Percentiles rank a stretch among this genome's conserved stretches.
Conservation (phyloP, 2,888 invertebrate genomes). For the Chelonus formosanus region DNA sequence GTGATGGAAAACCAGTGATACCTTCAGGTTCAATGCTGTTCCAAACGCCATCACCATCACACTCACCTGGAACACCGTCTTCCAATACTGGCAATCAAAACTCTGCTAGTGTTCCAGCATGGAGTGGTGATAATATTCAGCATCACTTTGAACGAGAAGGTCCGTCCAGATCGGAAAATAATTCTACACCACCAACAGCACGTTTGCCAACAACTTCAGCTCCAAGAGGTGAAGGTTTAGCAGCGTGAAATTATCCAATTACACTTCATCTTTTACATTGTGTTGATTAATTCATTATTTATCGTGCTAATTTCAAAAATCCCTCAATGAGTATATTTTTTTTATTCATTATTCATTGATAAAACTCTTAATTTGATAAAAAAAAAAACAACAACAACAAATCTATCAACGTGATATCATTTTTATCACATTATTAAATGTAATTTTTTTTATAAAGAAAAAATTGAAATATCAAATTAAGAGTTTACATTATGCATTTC, state of each 20-base stretch:
- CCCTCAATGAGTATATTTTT: too few relatives aligned
- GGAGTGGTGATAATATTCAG: slow-evolving; percentile 68
- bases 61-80: slow-evolving; percentile 64
- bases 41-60: slow-evolving; percentile 61
- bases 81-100: slow-evolving; percentile 60
- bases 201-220: slow-evolving; percentile 72
- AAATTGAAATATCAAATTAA: too few relatives aligned
- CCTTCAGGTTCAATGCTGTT: slow-evolving; percentile 62
- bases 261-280: slow-evolving; percentile 13
- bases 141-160: slow-evolving; percentile 69
- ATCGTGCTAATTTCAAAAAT: too few relatives aligned
- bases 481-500: too few relatives aligned
- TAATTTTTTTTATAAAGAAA: too few relatives aligned
- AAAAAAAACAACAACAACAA: too few relatives aligned
- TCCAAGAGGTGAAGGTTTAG: slow-evolving; percentile 75
- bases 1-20: slow-evolving; percentile 62
- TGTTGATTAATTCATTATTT: background rate
- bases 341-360: too few relatives aligned
- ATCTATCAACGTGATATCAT: too few relatives aligned
- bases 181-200: slow-evolving; percentile 65
- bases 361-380: too few relatives aligned
- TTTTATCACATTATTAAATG: too few relatives aligned
- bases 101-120: slow-evolving; percentile 65
- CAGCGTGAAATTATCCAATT: slow-evolving; percentile 67
- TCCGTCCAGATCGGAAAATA: slow-evolving; percentile 61